Conservation (phyloP, 2,888 invertebrate genomes). For the Asteroscopus sphinx region DNA sequence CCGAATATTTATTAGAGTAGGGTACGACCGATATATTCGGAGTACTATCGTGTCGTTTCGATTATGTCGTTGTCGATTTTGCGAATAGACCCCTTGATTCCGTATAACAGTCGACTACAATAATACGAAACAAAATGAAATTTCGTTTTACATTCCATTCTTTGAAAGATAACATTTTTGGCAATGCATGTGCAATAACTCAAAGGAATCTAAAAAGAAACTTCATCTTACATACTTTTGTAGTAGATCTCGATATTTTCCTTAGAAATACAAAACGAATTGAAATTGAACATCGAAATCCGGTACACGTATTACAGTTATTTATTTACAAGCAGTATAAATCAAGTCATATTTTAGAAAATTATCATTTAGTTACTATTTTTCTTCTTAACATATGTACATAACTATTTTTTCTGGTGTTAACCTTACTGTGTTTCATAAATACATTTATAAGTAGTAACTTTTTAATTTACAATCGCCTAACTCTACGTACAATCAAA, state of each 20-base stretch:
- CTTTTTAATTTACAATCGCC: conserved; percentile 85
- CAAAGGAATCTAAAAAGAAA: conserved; percentile 35
- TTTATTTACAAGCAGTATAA: conserved; percentile 84
- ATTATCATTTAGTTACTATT: conserved; percentile 75
- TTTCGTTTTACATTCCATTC: conserved; percentile 28
- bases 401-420: conserved; percentile 87
- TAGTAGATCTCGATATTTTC: conserved; percentile 46
- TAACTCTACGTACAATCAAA: conserved; percentile 81
- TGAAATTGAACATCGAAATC: conserved; percentile 59
- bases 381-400: conserved; percentile 85
- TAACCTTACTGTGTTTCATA: conserved; percentile 89
- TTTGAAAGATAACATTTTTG: conserved; percentile 23
- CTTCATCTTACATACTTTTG: conserved; percentile 23
- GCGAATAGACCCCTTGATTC: too few species aligned
- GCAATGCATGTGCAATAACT: conserved; percentile 12
- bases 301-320: conserved; percentile 67
- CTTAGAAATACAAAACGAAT: conserved; percentile 56
- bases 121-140: conserved; percentile 37
- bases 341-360: conserved; percentile 77
- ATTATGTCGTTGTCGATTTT: too few species aligned
- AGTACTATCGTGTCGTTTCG: too few species aligned
- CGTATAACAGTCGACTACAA: conserved; percentile 58
- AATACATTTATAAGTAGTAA: conserved; percentile 86
- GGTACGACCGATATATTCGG: too few species aligned
- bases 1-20: too few species aligned